Evolutionary conservation across 2,888 invertebrate genomes (phyloP).

Genomic region (Odontomyia ornata): DNA sequence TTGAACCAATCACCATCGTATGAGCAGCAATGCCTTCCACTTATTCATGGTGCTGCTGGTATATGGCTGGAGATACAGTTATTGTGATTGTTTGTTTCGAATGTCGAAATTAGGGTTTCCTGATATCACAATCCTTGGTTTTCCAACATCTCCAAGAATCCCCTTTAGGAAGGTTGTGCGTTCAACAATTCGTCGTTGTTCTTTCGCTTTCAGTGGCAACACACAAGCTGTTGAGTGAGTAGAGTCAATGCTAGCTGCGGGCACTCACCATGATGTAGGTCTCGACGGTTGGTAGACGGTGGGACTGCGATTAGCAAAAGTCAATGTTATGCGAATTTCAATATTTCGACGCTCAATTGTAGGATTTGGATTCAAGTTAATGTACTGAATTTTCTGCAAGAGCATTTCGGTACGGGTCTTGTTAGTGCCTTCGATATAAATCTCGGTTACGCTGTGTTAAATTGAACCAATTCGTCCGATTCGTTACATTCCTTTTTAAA

Average conservation of each 20-base stretch:
- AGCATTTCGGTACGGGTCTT: conserved; percentile 88
- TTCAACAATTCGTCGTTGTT: not conserved
- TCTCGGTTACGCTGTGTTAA: no score
- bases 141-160: conserved; percentile 14
- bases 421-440: conserved; percentile 91
- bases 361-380: no score
- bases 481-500: no score
- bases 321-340: no score
- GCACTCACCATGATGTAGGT: no score
- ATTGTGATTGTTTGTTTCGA: no score
- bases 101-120: no score
- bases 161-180: not conserved
- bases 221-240: not conserved
- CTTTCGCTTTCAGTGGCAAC: not conserved
- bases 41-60: conserved; percentile 54
- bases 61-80: conserved; percentile 66
- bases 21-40: conserved; percentile 62
- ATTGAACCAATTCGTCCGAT: no score
- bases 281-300: no score
- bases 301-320: conserved; percentile 60
- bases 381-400: conserved; percentile 79
- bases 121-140: no score
- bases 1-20: conserved; percentile 61
- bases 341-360: no score
- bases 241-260: conserved; percentile 54